Conservation (phyloP, 2,797 vertebrate species). For the Enteromius trimaculatus region DNA sequence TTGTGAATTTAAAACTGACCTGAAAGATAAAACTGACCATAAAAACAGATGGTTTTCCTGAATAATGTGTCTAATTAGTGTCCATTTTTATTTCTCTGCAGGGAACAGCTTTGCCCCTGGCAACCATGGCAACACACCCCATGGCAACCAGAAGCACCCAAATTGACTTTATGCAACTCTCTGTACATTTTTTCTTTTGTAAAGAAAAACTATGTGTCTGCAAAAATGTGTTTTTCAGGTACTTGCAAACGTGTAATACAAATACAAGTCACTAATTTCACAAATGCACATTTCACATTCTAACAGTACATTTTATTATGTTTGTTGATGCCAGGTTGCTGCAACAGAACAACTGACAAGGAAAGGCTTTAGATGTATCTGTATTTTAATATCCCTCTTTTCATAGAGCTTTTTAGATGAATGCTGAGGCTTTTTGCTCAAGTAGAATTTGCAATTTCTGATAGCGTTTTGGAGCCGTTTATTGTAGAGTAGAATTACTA, state of each 20-base stretch:
- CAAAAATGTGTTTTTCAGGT: background rate
- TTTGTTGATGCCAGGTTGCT: background rate
- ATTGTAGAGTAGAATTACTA: background rate
- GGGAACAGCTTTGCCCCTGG: background rate
- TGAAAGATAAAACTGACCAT: background rate
- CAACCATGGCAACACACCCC: background rate
- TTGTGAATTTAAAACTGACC: background rate
- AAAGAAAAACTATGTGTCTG: background rate
- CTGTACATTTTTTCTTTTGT: background rate
- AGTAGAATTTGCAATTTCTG: background rate
- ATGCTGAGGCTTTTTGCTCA: background rate
- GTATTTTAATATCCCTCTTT: background rate
- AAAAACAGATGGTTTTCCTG: background rate
- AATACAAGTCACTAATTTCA: background rate
- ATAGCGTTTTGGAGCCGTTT: too few relatives aligned
- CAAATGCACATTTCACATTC: background rate
- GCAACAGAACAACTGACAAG: background rate
- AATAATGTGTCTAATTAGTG: constrained; percentile 7
- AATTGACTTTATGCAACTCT: background rate
- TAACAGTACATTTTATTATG: background rate
- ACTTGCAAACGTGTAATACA: background rate
- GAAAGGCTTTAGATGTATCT: background rate
- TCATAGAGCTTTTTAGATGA: background rate
- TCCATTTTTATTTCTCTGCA: background rate
- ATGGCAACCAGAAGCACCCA: background rate